Base-by-base conservation (phyloP, 2,113 vertebrate genomes). In the Sylvia atricapilla region DNA sequence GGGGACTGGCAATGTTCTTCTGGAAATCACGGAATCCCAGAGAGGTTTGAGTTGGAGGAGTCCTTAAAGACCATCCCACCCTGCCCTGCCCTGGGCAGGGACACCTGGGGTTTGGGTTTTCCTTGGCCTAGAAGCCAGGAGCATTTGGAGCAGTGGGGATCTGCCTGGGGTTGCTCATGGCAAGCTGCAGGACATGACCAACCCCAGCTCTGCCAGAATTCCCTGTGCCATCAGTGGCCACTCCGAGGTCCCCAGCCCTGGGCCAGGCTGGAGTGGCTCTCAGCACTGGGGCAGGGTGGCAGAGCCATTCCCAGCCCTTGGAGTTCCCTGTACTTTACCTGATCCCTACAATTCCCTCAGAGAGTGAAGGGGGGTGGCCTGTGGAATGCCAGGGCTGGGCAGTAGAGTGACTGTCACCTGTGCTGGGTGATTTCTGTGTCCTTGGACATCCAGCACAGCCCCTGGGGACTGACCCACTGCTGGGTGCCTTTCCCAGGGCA, bases 11-110 rank as follows among this genome's bases (percentile, higher is more conserved):
- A 17, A 2, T 24, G 52, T 7, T 4, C 18, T 39, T 44, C 37
- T 2, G 7, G 31, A 82, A 85, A 59, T 33, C 50, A 18, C 0
- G 0, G 64, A 35, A 12, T 6, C 12, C 27, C 19, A 7, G 52
- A 19, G 10, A 1, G 21, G 21, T 15, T 43, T 56, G 59, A 44
- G 59, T 7, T 28, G 76, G 59, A 7, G 19, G 8, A 16, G 84
- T 27, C 35, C 11, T 1, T 1, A 4, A 12, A 31, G 31, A 10
- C 4, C 35, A 8, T 25, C 41, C 43, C 23, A 3, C 17, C 7
- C 9, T 35, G 24, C 10, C 39, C 44, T 31, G 31, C 43, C 62
- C 3, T 1, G 63, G 43, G 13, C 52, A 58, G 15, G 25, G 10
- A 35, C 58, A 6, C 25, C 28, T 73, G 81, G 9, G 4, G 4